Evolutionary conservation across 2,888 invertebrate genomes (phyloP).

Genomic region (Flexamia atlantica): DNA sequence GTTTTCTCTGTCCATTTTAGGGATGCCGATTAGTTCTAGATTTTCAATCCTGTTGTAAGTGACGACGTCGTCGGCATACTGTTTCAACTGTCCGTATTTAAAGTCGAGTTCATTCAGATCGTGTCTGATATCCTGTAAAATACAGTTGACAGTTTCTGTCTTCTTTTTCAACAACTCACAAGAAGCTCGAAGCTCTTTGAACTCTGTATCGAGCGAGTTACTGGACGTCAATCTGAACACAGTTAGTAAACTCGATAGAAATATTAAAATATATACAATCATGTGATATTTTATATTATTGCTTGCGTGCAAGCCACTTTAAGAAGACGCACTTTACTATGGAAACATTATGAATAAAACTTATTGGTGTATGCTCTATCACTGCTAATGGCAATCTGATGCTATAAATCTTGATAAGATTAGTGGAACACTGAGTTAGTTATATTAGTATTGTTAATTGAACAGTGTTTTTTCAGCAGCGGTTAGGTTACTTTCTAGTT

Average conservation of each 20-base stretch:
- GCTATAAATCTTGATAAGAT: not conserved
- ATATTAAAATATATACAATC: not conserved
- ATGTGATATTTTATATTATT: not conserved
- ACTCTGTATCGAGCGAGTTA: not conserved
- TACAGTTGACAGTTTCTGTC: not conserved
- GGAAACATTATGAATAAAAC: not conserved
- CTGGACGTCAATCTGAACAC: not conserved
- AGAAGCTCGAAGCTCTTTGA: not conserved
- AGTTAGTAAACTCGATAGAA: constrained; percentile 6
- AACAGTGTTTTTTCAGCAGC: too few species aligned
- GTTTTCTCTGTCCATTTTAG: constrained; percentile 7
- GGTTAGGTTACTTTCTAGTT: too few species aligned
- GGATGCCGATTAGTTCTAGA: constrained; percentile 11
- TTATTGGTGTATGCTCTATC: not conserved
- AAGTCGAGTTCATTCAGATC: not conserved
- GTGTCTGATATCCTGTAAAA: constrained; percentile 8
- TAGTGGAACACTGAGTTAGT: too few species aligned
- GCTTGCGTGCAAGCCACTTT: not conserved
- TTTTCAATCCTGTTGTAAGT: constrained; percentile 36
- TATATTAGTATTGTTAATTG: too few species aligned
- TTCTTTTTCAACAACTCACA: constrained; percentile 12
- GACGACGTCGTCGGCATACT: constrained; percentile 12
- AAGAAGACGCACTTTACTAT: not conserved
- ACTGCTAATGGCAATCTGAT: not conserved
- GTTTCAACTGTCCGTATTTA: constrained; percentile 15